Evolutionary conservation across 2,113 vertebrate genomes (phyloP).

Genomic region (Gasterosteus nipponicus): DNA sequence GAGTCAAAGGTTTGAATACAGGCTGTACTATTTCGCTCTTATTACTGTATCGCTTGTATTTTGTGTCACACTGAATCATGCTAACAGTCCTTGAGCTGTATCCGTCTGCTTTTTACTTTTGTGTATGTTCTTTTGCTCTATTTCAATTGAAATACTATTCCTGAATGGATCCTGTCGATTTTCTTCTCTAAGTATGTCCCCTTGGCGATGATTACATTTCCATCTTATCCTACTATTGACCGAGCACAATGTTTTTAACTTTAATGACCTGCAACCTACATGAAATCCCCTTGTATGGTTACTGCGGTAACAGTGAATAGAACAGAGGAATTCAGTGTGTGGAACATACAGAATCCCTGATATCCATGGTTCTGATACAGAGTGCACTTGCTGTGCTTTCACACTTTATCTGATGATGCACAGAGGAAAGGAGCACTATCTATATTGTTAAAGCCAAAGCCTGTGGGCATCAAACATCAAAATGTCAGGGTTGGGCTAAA

Average conservation of each 20-base stretch:
- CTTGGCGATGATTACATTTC: slow-evolving; percentile 38
- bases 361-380: slow-evolving; percentile 62
- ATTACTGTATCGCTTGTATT: not conserved
- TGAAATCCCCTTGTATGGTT: slow-evolving; percentile 35
- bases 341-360: slow-evolving; percentile 49
- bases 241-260: slow-evolving; percentile 52
- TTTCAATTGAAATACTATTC: slow-evolving; percentile 26
- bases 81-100: not conserved
- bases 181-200: slow-evolving; percentile 14
- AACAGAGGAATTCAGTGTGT: slow-evolving; percentile 52
- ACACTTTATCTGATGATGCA: slow-evolving; percentile 73
- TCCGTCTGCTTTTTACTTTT: not conserved
- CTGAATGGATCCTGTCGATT: slow-evolving; percentile 34
- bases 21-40: not conserved
- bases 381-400: slow-evolving; percentile 60
- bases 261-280: slow-evolving; percentile 45
- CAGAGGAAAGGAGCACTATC: slow-evolving; percentile 69
- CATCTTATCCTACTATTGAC: slow-evolving; percentile 42
- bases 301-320: slow-evolving; percentile 46
- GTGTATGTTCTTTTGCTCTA: slow-evolving; percentile 8
- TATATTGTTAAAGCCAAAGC: slow-evolving; percentile 73
- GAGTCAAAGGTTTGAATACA: slow-evolving; percentile 14
- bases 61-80: not conserved
- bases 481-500: slow-evolving; percentile 80
- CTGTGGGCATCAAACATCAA: slow-evolving; percentile 78